Conservation (phyloP, 2,113 vertebrate species). For the Albula glossodonta region DNA sequence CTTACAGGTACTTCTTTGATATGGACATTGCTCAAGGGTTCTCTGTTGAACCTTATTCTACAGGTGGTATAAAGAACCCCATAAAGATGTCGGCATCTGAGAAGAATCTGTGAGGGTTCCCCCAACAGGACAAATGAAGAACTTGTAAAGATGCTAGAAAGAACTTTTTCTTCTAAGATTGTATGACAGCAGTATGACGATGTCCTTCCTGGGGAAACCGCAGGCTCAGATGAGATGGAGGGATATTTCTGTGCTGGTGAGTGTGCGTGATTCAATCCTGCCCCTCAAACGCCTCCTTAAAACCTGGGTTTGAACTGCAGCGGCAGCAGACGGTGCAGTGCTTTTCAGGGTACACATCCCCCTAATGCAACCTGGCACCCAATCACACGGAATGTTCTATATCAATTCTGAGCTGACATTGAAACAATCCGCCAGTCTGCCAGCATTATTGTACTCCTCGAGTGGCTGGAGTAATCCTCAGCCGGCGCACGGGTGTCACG, state of each 20-base stretch:
- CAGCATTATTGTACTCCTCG: no score
- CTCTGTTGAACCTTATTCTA: no score
- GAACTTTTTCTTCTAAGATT: no score
- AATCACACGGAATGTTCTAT: neutral
- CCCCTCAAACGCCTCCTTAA: neutral
- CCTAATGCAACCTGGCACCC: constrained; percentile 1
- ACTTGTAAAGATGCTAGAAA: no score
- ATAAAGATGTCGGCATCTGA: no score
- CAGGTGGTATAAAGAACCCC: no score
- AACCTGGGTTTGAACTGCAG: neutral
- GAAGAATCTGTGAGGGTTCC: no score
- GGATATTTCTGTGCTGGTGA: neutral
- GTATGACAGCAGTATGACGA: neutral
- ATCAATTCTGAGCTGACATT: neutral
- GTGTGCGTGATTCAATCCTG: constrained; percentile 1
- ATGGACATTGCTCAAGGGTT: no score
- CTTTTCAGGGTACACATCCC: neutral
- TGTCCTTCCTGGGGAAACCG: constrained; percentile 25
- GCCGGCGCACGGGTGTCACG: no score
- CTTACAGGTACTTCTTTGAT: no score
- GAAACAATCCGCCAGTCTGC: neutral
- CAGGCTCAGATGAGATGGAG: constrained; percentile 11
- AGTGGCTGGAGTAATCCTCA: no score
- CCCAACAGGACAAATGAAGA: no score
- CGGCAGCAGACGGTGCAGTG: neutral